Evolutionary conservation across 35 echinoderm and acorn worm genomes (phyloP), one percentile per base, ranked within the genome.

Genomic region (Lytechinus pictus): DNA sequence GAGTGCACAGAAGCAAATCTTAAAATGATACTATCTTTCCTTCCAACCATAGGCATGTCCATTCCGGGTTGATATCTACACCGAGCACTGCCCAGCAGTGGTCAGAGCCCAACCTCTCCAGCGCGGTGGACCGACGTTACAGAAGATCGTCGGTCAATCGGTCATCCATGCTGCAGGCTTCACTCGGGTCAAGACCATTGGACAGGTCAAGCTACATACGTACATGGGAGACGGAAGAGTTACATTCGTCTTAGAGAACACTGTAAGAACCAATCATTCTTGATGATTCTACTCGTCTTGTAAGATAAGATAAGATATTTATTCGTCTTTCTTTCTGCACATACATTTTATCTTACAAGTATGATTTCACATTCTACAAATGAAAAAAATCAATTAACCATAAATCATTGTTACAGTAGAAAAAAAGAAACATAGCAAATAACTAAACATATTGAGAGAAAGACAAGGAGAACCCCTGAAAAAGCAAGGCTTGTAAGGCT

Each of bases 21-120:
- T 44, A 1, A n/a, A 44, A 44, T 44, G 33, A 44, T 44, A 44
- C 33, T 2, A 8, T 72, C 19, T 10, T 5, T 58, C 52, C 21
- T 79, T 16, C 55, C 55, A 9, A 79, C 66, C 52, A 44, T 52
- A 97, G 98, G 95, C 97, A 16, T 94, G 96, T 89, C 96, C 97
- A 1, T 99, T 97, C 55, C 87, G 94, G 57, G 66, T 98, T 1
- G 96, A 99, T 86, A 95, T 95, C 27, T 98, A 95, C 95, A 96
- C 98, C 52, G 97, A 99, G 61, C 97, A 97, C 27, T 97, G 96
- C 58, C 94, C 95, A 14, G 95, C 89, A 12, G 93, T 94, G 53
- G 55, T 99, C 94, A 97, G 95, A 89, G 94, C 96, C 3, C 94
- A 97, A 19, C 97, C 97, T 58, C 95, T 97, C 7, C 98, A 99